Evolutionary conservation across 2,113 vertebrate genomes (phyloP), one percentile per base, ranked within the genome.

Genomic region (Takifugu bimaculatus): DNA sequence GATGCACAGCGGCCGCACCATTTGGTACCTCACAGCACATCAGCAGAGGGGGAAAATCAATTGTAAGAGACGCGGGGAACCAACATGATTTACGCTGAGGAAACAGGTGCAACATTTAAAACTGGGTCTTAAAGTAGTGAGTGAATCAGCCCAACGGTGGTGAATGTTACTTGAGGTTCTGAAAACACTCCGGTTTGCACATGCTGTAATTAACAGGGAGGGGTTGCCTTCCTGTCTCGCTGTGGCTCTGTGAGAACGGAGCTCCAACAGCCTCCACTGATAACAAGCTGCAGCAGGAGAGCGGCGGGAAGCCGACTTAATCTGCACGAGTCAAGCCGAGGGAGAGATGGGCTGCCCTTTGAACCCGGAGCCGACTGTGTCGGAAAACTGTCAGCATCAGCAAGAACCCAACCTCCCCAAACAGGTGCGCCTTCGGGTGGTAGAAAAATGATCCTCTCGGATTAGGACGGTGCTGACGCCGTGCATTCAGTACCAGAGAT

Each of bases 321-420:
- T 88, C 79, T 83, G 65, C 79, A 70, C 59, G 45, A 76, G 84
- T 82, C 76, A 83, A 82, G 79, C 57, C 82, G 59, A 64, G 61
- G 72, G 81, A 84, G 74, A 62, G 68, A 86, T 52, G 74, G 29
- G 69, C 56, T 74, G 76, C 68, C 75, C 84, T 81, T 58, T 80
- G 77, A 85, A 85, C 79, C 50, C 20, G 1, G 26, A 62, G 73
- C 67, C 78, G 69, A 58, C 61, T 65, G 63, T 1, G 26, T 53
- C 61, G 42, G 60, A 73, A 84, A 86, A 84, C 57, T 72, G 68
- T 50, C 45, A 5, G 50, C 15, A 61, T 87, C 88, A 88, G 84
- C 80, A 69, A 68, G 57, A 63, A 69, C 55, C 56, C 35, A 44
- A 50, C 58, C 56, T 82, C 73, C 68, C 81, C 62, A 55, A 76